These are phyloP conservation scores for Elephantulus edwardii DNA, from an alignment of 2,113 vertebrate genomes.

Conservation along the genomic window DNA sequence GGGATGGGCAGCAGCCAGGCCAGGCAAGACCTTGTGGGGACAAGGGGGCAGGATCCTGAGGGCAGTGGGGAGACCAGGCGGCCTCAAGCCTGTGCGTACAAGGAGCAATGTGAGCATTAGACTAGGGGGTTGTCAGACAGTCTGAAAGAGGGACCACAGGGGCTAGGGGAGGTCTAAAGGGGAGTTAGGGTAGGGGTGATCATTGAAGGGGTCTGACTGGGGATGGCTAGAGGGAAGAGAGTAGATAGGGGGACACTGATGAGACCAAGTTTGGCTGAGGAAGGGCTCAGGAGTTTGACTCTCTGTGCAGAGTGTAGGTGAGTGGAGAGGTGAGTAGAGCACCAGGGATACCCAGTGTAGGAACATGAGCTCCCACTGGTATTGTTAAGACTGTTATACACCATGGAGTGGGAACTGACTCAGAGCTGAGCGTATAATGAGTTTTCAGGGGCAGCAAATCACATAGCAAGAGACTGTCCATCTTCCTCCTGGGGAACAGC, in stretches of 20 bases:
- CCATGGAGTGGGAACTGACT: too few relatives aligned
- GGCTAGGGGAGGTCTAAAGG: background rate
- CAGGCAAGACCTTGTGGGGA: background rate
- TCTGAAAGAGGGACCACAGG: background rate
- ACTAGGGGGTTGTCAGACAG: background rate
- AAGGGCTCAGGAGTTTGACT: background rate
- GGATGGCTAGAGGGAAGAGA: background rate
- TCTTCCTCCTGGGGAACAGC: too few relatives aligned
- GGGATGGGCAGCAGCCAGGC: background rate
- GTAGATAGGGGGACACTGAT: background rate
- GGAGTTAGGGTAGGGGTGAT: background rate
- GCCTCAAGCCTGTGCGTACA: background rate
- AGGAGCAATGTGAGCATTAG: background rate
- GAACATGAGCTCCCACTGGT: background rate
- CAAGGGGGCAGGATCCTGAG: background rate
- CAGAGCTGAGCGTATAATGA: too few relatives aligned
- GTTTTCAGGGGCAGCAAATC: too few relatives aligned
- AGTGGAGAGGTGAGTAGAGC: background rate
- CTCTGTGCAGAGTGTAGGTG: too few relatives aligned
- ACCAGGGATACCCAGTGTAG: rapidly evolving
- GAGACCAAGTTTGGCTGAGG: background rate
- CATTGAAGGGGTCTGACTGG: too few relatives aligned
- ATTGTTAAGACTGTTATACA: too few relatives aligned
- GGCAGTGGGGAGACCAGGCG: too few relatives aligned
- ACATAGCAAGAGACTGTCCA: too few relatives aligned